A percentile compares a stretch with the other conserved stretches of the same genome.
Evolutionary conservation across 2,888 invertebrate species (phyloP).

Genomic region (Cryptus viduatorius): DNA sequence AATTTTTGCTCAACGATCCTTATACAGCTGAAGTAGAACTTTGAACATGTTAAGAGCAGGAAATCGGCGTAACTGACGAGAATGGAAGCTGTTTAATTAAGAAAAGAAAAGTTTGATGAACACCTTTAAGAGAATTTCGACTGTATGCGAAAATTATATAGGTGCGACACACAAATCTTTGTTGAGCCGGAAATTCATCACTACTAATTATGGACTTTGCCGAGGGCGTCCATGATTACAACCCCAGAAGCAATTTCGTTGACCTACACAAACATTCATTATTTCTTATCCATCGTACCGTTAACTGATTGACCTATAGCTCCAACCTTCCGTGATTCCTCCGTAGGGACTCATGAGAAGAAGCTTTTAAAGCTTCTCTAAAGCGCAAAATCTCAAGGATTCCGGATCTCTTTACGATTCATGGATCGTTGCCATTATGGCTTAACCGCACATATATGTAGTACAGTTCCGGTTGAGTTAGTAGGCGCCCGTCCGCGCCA

Average conservation of each 20-base stretch:
- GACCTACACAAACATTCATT: slow-evolving; percentile 36
- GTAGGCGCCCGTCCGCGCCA: slow-evolving; percentile 10
- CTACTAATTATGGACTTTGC: slow-evolving; percentile 10
- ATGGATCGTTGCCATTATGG: slow-evolving; percentile 42
- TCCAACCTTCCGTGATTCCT: slow-evolving; percentile 23
- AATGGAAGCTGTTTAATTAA: too few species aligned
- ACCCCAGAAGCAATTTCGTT: slow-evolving; percentile 36
- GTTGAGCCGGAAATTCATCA: slow-evolving; percentile 9
- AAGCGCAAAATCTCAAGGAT: slow-evolving; percentile 40
- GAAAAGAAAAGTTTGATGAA: not conserved
- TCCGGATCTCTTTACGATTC: slow-evolving; percentile 35
- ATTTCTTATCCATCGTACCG: slow-evolving; percentile 23
- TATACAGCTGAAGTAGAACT: not conserved
- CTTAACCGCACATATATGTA: slow-evolving; percentile 9
- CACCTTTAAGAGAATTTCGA: not conserved
- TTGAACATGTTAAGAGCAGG: too few species aligned
- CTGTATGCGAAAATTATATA: not conserved
- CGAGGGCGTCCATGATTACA: not conserved
- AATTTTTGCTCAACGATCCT: not conserved
- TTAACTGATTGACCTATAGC: slow-evolving; percentile 45
- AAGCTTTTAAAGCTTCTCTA: slow-evolving; percentile 14
- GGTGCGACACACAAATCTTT: not conserved
- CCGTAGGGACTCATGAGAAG: not conserved
- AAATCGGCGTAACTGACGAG: too few species aligned
- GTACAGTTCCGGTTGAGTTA: slow-evolving; percentile 10